Evolutionary conservation across 2,888 invertebrate genomes (phyloP).

Genomic region (Chaetogeoica ovagalla): DNA sequence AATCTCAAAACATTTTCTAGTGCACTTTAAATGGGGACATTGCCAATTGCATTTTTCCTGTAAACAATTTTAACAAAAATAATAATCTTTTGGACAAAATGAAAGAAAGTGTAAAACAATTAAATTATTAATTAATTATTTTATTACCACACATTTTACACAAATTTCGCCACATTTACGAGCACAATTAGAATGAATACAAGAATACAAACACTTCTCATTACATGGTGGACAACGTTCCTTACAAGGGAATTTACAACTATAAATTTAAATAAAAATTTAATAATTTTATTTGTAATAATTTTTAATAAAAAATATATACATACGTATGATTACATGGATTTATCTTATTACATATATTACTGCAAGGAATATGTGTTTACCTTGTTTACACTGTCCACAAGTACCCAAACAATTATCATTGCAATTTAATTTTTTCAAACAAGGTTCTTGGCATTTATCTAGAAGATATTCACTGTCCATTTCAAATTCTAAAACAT

Average conservation of each 20-base stretch:
- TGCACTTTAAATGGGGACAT: constrained; percentile 54
- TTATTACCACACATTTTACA: constrained; percentile 58
- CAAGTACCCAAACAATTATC: constrained; percentile 66
- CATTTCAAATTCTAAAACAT: constrained; percentile 37
- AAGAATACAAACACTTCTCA: constrained; percentile 62
- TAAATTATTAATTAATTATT: background rate
- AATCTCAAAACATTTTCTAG: constrained; percentile 54
- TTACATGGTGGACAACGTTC: constrained; percentile 66
- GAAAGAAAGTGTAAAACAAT: constrained; percentile 54
- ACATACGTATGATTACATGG: constrained; percentile 68
- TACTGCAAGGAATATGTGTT: constrained; percentile 65
- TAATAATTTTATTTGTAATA: background rate
- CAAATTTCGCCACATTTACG: constrained; percentile 61
- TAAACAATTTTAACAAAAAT: background rate
- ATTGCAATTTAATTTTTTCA: constrained; percentile 60
- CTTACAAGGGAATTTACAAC: constrained; percentile 65
- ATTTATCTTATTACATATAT: constrained; percentile 64
- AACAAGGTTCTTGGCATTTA: constrained; percentile 63
- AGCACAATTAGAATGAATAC: constrained; percentile 64
- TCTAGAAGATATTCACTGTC: constrained; percentile 57
- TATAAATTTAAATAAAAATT: constrained; percentile 56
- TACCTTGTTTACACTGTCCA: constrained; percentile 65
- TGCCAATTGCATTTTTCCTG: constrained; percentile 57
- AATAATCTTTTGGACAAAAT: too few relatives aligned
- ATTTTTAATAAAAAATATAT: background rate